A percentile compares a stretch with the other conserved stretches of the same genome.
phyloP scores from a whole-genome alignment of 2,797 vertebrate genomes.

The Galagoides demidoff region DNA sequence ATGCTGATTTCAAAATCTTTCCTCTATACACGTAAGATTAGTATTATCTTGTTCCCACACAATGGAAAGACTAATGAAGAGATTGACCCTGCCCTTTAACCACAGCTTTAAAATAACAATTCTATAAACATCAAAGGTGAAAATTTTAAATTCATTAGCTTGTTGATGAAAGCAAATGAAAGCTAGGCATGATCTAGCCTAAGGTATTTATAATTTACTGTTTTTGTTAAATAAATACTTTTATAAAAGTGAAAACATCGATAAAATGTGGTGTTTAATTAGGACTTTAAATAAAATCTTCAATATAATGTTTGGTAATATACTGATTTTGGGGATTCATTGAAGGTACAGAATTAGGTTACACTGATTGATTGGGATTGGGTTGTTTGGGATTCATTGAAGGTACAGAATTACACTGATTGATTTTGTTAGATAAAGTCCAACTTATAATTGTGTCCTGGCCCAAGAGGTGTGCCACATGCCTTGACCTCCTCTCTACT shows the following conservation, averaged over 20 bases:
- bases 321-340: too few relatives aligned
- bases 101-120: neutral
- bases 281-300: slow-evolving; percentile 15
- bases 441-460: too few relatives aligned
- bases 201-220: neutral
- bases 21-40: neutral
- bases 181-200: neutral
- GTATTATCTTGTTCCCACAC: neutral
- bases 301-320: neutral
- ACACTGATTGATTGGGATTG: too few relatives aligned
- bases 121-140: neutral
- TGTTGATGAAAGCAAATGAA: neutral
- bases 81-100: neutral
- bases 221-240: neutral
- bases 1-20: neutral
- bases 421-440: too few relatives aligned
- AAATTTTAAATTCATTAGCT: neutral
- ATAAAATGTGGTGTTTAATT: neutral
- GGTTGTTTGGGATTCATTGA: too few relatives aligned
- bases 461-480: too few relatives aligned
- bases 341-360: too few relatives aligned
- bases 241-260: neutral
- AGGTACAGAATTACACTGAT: too few relatives aligned
- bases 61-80: neutral
- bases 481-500: too few relatives aligned